These are phyloP conservation scores for Lutraria lutraria DNA, from an alignment of 2,888 invertebrate species.

Conservation along the genomic window DNA sequence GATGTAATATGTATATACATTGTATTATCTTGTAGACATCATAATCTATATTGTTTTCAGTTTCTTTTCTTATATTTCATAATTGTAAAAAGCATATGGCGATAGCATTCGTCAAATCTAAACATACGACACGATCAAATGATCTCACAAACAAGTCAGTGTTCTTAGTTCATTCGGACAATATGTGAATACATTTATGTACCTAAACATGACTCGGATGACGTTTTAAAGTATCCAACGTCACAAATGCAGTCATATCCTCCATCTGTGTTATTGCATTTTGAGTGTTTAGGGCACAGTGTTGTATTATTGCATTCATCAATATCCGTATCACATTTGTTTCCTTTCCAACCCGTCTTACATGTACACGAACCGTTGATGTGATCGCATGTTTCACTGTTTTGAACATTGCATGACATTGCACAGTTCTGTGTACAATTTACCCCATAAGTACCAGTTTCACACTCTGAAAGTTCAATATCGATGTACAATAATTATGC, in stretches of 20 bases:
- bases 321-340: constrained; percentile 80
- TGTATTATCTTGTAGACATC: too few species aligned
- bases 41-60: too few species aligned
- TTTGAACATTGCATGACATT: constrained; percentile 42
- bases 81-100: too few species aligned
- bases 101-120: too few species aligned
- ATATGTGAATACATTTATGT: too few species aligned
- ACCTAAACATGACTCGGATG: not conserved
- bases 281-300: not conserved
- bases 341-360: constrained; percentile 84
- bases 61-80: too few species aligned
- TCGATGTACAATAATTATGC: not conserved
- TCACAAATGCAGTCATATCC: not conserved
- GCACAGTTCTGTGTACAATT: constrained; percentile 69
- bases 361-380: constrained; percentile 86
- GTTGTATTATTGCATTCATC: not conserved
- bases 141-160: too few species aligned
- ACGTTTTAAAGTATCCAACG: not conserved
- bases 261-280: constrained; percentile 8
- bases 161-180: too few species aligned
- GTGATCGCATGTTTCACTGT: constrained; percentile 72
- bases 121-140: too few species aligned
- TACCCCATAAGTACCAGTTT: constrained; percentile 68
- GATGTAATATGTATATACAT: too few species aligned
- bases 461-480: constrained; percentile 66